Conservation (phyloP, 2,888 invertebrate genomes). For the Xestia ashworthii region DNA sequence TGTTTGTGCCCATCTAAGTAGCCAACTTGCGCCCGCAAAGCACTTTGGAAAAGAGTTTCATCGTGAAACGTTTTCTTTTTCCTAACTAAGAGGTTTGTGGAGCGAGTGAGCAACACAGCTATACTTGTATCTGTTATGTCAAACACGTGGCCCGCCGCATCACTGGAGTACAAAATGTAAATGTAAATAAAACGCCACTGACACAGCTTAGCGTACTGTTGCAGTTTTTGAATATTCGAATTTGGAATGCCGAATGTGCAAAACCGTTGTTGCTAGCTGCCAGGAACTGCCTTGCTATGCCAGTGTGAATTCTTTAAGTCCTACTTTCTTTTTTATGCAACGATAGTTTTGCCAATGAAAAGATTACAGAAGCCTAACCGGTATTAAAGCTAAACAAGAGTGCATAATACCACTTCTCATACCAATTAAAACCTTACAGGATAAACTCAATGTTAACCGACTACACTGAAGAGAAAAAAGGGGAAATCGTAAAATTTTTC, state of each 20-base stretch:
- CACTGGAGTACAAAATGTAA: slow-evolving; percentile 63
- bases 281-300: slow-evolving; percentile 42
- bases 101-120: slow-evolving; percentile 60
- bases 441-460: slow-evolving; percentile 37
- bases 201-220: slow-evolving; percentile 60
- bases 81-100: slow-evolving; percentile 63
- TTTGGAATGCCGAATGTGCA: slow-evolving; percentile 46
- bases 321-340: slow-evolving; percentile 3
- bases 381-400: slow-evolving; percentile 11
- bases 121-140: slow-evolving; percentile 46
- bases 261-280: slow-evolving; percentile 32
- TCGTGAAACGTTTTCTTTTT: slow-evolving; percentile 67
- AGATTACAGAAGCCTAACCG: not conserved
- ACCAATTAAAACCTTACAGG: slow-evolving; percentile 13
- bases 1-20: slow-evolving; percentile 70
- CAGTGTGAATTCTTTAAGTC: not conserved
- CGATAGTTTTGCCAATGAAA: slow-evolving; percentile 4
- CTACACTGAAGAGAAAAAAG: slow-evolving; percentile 30
- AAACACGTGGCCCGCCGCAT: slow-evolving; percentile 55
- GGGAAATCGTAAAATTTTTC: not conserved
- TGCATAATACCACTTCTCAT: slow-evolving; percentile 25
- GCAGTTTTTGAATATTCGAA: slow-evolving; percentile 59
- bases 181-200: slow-evolving; percentile 64
- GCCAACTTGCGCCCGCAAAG: slow-evolving; percentile 75
- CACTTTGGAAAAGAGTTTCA: slow-evolving; percentile 71